These are phyloP conservation scores for Maconellicoccus hirsutus DNA, from an alignment of 1,140 invertebrate species.

Conservation along the genomic window DNA sequence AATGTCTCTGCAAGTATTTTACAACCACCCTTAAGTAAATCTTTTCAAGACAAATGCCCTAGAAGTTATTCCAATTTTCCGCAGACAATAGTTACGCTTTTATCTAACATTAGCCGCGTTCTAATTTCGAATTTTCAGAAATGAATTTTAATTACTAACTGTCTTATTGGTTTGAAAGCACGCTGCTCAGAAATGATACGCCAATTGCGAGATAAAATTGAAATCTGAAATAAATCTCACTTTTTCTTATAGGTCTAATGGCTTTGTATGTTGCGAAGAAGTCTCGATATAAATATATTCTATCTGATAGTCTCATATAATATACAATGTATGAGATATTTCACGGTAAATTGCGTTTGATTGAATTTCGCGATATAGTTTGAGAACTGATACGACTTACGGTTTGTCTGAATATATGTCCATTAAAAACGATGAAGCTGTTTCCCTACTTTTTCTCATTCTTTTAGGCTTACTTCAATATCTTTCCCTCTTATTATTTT, in stretches of 20 bases:
- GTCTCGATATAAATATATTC: neutral
- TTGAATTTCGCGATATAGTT: conserved; percentile 5
- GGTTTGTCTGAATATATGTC: conserved; percentile 8
- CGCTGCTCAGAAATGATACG: too few species aligned
- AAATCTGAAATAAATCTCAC: neutral
- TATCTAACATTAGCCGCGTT: too few species aligned
- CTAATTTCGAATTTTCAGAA: too few species aligned
- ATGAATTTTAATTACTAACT: too few species aligned
- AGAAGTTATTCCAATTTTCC: too few species aligned
- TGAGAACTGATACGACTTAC: neutral
- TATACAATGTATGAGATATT: conserved; percentile 9
- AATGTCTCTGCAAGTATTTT: neutral
- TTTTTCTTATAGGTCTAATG: neutral
- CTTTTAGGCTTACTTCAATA: neutral
- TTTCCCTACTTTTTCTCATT: conserved; percentile 9
- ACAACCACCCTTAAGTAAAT: neutral
- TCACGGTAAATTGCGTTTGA: conserved; percentile 7
- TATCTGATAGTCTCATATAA: conserved; percentile 9
- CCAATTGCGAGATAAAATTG: neutral
- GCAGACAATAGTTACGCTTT: too few species aligned
- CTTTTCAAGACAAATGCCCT: too few species aligned
- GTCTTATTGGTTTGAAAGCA: too few species aligned
- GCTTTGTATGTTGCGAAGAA: neutral
- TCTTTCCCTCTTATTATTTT: conserved; percentile 9
- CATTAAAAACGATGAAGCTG: neutral